Conservation (phyloP, 2,888 invertebrate species). For the Eristalis pertinax region DNA sequence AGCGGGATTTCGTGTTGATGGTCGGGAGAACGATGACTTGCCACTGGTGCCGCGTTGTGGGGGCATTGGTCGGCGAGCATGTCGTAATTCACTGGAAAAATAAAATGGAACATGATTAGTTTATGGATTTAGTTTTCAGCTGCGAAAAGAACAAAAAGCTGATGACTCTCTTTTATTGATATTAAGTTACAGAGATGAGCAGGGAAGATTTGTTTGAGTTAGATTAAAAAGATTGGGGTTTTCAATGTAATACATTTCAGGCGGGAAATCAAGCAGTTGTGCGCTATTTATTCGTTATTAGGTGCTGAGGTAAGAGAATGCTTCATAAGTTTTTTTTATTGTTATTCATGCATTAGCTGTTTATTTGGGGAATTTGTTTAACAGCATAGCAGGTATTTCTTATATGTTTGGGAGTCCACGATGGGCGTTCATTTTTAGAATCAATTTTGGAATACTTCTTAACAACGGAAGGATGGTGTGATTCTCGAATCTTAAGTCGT, state of each 20-base stretch:
- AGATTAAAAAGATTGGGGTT: not conserved
- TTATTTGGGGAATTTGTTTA: not conserved
- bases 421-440: too few relatives aligned
- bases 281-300: not conserved
- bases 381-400: not conserved
- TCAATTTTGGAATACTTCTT: too few relatives aligned
- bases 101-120: slow-evolving; percentile 6
- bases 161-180: not conserved
- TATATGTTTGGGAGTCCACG: too few relatives aligned
- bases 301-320: not conserved
- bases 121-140: not conserved
- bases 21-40: slow-evolving; percentile 83
- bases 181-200: slow-evolving; percentile 25
- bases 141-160: not conserved
- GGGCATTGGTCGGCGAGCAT: slow-evolving; percentile 84
- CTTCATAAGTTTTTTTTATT: not conserved
- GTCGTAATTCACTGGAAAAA: slow-evolving; percentile 84
- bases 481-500: too few relatives aligned
- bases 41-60: slow-evolving; percentile 83
- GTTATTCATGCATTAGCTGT: not conserved
- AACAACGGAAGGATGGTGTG: too few relatives aligned
- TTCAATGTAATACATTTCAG: not conserved
- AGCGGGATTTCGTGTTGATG: slow-evolving; percentile 83
- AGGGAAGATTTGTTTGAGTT: slow-evolving; percentile 8
- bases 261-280: slow-evolving; percentile 14